Conservation (phyloP, 2,888 invertebrate genomes). For the Gryllus longicercus region DNA sequence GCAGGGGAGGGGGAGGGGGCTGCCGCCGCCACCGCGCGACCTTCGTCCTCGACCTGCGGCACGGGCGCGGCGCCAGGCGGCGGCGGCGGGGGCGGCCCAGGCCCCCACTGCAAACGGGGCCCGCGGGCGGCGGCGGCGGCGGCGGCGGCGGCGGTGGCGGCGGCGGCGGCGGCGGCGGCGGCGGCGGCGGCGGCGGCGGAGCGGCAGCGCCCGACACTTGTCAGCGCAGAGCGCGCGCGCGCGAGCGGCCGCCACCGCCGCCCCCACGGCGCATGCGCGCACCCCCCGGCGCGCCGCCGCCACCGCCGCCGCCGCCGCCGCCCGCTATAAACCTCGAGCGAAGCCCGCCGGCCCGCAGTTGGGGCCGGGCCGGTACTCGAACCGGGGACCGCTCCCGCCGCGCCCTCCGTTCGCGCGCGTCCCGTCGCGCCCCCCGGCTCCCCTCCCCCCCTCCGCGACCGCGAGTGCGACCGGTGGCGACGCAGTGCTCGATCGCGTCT, state of each 20-base stretch:
- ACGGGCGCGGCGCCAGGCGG: too few relatives aligned
- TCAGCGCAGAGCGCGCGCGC: not conserved
- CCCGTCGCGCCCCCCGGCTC: not conserved
- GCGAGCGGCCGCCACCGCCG: too few relatives aligned
- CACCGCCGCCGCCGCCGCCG: not conserved
- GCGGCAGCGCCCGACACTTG: too few relatives aligned
- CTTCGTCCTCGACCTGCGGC: too few relatives aligned
- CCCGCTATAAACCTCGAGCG: not conserved
- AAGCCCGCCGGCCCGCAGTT: not conserved
- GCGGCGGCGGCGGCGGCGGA: too few relatives aligned
- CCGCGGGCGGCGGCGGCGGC: too few relatives aligned
- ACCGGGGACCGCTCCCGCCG: not conserved
- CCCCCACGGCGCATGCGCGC: not conserved
- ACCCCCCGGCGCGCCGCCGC: not conserved
- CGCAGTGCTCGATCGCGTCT: not conserved
- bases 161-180: too few relatives aligned
- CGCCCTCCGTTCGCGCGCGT: not conserved
- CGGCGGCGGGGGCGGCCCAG: too few relatives aligned
- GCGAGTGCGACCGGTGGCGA: not conserved
- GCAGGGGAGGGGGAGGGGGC: too few relatives aligned
- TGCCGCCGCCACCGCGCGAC: too few relatives aligned
- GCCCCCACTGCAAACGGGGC: too few relatives aligned
- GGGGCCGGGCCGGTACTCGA: constrained; percentile 17
- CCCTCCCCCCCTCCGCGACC: not conserved
- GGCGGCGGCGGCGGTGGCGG: too few relatives aligned